Conservation (phyloP, 2,888 invertebrate species). For the Acrocera orbiculus region DNA sequence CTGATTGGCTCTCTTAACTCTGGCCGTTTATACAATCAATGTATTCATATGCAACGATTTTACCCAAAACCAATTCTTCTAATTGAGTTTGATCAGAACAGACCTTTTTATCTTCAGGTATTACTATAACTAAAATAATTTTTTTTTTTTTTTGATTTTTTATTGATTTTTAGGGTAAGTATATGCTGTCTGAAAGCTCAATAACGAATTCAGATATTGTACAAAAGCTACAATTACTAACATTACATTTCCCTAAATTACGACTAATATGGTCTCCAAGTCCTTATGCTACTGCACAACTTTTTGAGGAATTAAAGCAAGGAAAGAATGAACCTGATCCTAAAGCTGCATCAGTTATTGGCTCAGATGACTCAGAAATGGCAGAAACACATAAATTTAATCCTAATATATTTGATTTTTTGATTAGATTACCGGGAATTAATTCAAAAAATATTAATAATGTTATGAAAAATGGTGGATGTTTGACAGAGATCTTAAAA, state of each 20-base stretch:
- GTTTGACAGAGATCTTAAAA: conserved; percentile 44
- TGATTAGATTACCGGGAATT: conserved; percentile 77
- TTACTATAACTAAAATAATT: neutral
- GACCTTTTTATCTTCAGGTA: conserved; percentile 77
- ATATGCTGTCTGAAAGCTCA: conserved; percentile 53
- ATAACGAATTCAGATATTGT: conserved; percentile 56
- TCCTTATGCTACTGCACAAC: conserved; percentile 87
- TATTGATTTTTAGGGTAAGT: conserved; percentile 43
- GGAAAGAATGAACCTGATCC: conserved; percentile 67
- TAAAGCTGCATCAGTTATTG: conserved; percentile 51
- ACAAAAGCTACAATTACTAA: conserved; percentile 78
- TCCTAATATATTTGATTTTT: conserved; percentile 54
- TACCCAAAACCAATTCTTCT: conserved; percentile 77
- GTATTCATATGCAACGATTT: conserved; percentile 79
- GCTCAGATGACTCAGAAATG: conserved; percentile 44
- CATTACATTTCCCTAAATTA: conserved; percentile 84
- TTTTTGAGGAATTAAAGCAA: conserved; percentile 88
- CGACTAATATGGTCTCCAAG: conserved; percentile 92
- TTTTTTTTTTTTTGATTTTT: neutral
- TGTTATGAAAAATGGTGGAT: conserved; percentile 56
- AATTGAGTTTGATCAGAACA: conserved; percentile 92
- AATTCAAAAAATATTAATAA: conserved; percentile 66
- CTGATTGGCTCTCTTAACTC: conserved; percentile 87
- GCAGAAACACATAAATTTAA: conserved; percentile 44
- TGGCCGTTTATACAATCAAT: conserved; percentile 89